Conservation (phyloP, 2,113 vertebrate species). For the Thinocorus orbignyianus region DNA sequence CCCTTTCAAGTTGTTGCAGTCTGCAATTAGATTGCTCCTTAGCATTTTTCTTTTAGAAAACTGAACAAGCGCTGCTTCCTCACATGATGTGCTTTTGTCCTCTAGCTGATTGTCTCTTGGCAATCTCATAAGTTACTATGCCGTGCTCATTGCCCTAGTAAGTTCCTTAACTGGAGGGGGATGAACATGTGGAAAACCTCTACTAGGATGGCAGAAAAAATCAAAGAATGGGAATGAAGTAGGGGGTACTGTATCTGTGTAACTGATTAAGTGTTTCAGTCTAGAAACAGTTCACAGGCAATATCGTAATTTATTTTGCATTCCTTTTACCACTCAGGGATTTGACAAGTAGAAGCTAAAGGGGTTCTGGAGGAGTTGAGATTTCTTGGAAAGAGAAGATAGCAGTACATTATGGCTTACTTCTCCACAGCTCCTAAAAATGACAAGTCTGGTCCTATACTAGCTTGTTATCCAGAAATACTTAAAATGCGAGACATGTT, state of each 20-base stretch:
- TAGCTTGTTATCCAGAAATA: background rate
- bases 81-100: background rate
- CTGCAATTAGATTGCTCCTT: background rate
- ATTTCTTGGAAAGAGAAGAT: background rate
- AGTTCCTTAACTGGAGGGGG: background rate
- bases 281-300: background rate
- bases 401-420: background rate
- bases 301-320: background rate
- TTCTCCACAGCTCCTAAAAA: background rate
- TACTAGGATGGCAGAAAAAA: background rate
- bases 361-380: background rate
- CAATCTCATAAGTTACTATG: background rate
- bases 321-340: background rate
- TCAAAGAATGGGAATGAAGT: background rate
- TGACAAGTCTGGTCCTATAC: background rate
- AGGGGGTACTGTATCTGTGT: background rate
- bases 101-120: background rate
- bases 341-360: background rate
- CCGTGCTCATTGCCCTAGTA: background rate
- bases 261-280: background rate
- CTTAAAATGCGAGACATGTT: background rate
- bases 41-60: background rate
- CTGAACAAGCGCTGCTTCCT: background rate
- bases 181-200: background rate
- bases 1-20: background rate